A percentile compares a stretch with the other conserved stretches of the same genome.
Conservation (phyloP, 2,113 vertebrate species). For the Malurus cyaneus region DNA sequence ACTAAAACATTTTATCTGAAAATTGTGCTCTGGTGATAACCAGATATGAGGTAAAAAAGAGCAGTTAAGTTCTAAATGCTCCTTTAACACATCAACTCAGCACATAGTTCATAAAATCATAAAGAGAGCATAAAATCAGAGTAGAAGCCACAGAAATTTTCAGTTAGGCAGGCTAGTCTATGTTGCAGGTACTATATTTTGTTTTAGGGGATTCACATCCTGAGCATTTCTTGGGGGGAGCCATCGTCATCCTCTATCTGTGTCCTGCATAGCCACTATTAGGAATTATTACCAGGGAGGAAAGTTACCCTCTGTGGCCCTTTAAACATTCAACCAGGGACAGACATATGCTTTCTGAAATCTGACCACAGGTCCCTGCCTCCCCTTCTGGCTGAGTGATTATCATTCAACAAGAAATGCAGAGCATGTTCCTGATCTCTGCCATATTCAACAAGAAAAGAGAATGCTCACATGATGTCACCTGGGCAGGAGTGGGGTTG, state of each 20-base stretch:
- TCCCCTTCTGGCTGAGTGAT: background rate
- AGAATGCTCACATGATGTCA: background rate
- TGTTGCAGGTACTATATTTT: background rate
- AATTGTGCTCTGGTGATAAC: background rate
- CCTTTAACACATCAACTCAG: background rate
- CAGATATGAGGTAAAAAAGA: background rate
- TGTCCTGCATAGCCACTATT: background rate
- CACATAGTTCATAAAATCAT: background rate
- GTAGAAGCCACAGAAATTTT: background rate
- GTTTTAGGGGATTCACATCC: accelerated
- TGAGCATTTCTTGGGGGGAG: background rate
- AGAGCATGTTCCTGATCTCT: background rate
- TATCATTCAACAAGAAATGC: background rate
- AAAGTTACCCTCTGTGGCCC: background rate
- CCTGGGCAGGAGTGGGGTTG: background rate
- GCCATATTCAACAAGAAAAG: background rate
- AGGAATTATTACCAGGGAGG: background rate
- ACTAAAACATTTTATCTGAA: background rate
- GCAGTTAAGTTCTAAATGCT: background rate
- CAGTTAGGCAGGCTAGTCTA: background rate
- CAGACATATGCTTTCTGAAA: background rate
- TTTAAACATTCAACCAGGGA: background rate
- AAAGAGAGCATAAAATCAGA: background rate
- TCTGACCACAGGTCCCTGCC: background rate
- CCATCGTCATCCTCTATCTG: background rate